Percentiles rank a stretch among this genome's conserved stretches.
phyloP scores from a whole-genome alignment of 2,888 invertebrate species.

The Aricia artaxerxes region DNA sequence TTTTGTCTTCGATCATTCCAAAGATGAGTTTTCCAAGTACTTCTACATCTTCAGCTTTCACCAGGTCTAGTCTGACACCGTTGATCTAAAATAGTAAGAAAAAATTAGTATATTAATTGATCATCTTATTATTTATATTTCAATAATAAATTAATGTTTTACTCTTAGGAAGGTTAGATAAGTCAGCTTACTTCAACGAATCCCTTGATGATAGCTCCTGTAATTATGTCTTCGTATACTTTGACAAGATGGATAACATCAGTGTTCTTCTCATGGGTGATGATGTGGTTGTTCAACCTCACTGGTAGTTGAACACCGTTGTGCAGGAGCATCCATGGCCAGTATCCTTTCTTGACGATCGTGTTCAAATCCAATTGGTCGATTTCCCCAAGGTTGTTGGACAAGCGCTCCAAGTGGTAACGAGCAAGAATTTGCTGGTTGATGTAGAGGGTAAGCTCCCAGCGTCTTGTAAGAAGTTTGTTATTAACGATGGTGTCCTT shows the following conservation, averaged over 20 bases:
- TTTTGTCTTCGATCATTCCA: constrained; percentile 67
- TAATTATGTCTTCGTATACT: constrained; percentile 76
- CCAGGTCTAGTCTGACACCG: constrained; percentile 60
- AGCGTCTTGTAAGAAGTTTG: constrained; percentile 64
- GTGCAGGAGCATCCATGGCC: constrained; percentile 76
- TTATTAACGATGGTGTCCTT: constrained; percentile 62
- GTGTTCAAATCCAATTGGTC: constrained; percentile 69
- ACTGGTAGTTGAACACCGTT: constrained; percentile 78
- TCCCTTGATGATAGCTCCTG: constrained; percentile 80
- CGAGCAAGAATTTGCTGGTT: constrained; percentile 85
- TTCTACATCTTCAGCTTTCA: constrained; percentile 74
- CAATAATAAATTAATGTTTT: no score
- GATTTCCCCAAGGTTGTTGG: constrained; percentile 69
- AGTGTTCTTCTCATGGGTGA: constrained; percentile 55
- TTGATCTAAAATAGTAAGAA: constrained; percentile 55
- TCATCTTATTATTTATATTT: background rate
- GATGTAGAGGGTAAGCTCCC: constrained; percentile 78
- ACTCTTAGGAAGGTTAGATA: no score
- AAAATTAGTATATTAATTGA: constrained; percentile 3
- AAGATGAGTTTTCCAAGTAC: constrained; percentile 77
- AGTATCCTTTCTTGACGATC: constrained; percentile 73
- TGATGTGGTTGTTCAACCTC: constrained; percentile 67
- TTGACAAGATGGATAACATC: constrained; percentile 52
- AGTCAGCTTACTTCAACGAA: constrained; percentile 61
- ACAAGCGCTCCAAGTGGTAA: constrained; percentile 75